phyloP scores from a whole-genome alignment of 2,888 invertebrate species.

The Nemotelus nigrinus region DNA sequence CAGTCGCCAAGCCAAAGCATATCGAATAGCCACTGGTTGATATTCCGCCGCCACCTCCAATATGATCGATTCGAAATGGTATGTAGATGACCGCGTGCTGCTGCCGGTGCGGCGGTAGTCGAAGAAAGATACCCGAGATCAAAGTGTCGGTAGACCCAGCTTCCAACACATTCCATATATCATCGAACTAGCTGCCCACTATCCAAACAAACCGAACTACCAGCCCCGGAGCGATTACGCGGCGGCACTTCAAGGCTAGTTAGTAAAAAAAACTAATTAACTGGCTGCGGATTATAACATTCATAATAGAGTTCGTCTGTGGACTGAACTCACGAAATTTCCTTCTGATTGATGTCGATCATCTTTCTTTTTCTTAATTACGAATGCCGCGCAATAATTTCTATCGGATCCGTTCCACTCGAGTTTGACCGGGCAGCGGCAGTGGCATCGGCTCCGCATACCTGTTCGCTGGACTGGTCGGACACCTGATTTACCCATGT shows the following conservation, averaged over 20 bases:
- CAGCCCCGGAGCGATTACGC: background rate
- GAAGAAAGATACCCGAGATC: slow-evolving; percentile 31
- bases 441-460: background rate
- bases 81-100: slow-evolving; percentile 36
- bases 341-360: slow-evolving; percentile 37
- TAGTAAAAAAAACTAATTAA: slow-evolving; percentile 41
- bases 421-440: background rate
- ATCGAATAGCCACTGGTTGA: slow-evolving; percentile 14
- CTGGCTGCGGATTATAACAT: slow-evolving; percentile 33
- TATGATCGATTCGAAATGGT: slow-evolving; percentile 29
- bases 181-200: slow-evolving; percentile 18
- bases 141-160: slow-evolving; percentile 7
- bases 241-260: background rate
- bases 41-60: slow-evolving; percentile 23
- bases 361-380: slow-evolving; percentile 42
- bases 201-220: background rate
- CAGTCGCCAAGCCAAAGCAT: slow-evolving; percentile 5
- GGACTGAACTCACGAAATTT: slow-evolving; percentile 10
- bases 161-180: slow-evolving; percentile 18
- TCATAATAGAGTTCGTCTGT: slow-evolving; percentile 14
- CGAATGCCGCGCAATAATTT: slow-evolving; percentile 19
- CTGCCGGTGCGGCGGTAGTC: slow-evolving; percentile 19
- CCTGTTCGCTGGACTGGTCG: slow-evolving; percentile 1
- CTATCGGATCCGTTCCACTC: slow-evolving; percentile 31
- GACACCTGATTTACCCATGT: slow-evolving; percentile 36